Evolutionary conservation across 2,888 invertebrate genomes (phyloP), one percentile per base, ranked within the genome.

Genomic region (Dilophus febrilis): DNA sequence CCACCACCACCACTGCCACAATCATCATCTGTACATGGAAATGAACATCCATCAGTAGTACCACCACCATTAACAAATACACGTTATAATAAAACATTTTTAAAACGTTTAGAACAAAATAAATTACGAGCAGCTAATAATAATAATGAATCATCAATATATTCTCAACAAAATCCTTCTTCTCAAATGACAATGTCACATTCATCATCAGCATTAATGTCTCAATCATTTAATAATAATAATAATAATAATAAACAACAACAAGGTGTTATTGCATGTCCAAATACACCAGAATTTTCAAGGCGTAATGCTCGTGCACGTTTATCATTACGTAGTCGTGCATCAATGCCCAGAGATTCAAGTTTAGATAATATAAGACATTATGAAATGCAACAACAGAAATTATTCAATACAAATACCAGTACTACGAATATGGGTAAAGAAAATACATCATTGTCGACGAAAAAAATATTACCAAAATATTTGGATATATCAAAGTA

Each of bases 71-170:
- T 70, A 42, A 63, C 66, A 32, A 69, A 67, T 46, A 72, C 73
- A 53, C 71, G 68, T 42, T 75, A 76, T 49, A 88, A 87, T 56
- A 69, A 83, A 47, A 78, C 81, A n/a, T 66, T 74, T 44, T 70
- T 77, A 54, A 64, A 80, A 63, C 64, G 83, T 34, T 59, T 63
- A 40, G 63, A 63, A 40, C 52, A 59, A 7, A 63, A 61, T 46
- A 63, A 61, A 35, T 59, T 59, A 43, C 55, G 55, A 33, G 59
- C 56, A 2, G 50, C 53, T 12, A 54, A 50, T 28, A 38, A 40
- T 7, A 44, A 14, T 11, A 7, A 8, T 6, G 12, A 18, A 4
- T 14, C 13, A 19, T 35, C 16, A 22, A 35, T 26, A n/a, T 29
- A 32, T 13, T 35, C 31, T 28, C 27, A 34, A 10, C 40, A 34